Conservation (phyloP, 1,140 invertebrate species). For the Meteorus sp. region DNA sequence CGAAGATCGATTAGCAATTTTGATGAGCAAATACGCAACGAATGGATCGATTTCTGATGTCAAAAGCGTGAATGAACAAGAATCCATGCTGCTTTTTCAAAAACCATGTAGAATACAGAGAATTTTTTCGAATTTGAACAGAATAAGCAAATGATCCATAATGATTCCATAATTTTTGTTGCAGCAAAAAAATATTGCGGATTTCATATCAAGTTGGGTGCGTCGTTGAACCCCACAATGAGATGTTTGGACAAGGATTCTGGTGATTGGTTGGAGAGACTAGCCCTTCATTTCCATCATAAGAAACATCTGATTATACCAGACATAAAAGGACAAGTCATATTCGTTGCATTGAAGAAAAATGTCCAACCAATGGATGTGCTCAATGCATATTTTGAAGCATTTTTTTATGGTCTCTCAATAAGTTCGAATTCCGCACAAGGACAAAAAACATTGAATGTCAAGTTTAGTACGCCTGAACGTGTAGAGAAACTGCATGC, state of each 20-base stretch:
- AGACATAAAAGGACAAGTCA: slow-evolving; percentile 47
- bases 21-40: slow-evolving; percentile 66
- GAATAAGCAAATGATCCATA: slow-evolving; percentile 19
- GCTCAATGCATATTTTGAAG: slow-evolving; percentile 62
- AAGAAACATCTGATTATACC: slow-evolving; percentile 58
- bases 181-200: slow-evolving; percentile 59
- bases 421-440: background rate
- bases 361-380: slow-evolving; percentile 50
- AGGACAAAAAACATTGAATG: background rate
- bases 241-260: slow-evolving; percentile 35
- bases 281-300: slow-evolving; percentile 48
- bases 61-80: slow-evolving; percentile 60
- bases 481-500: background rate
- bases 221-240: slow-evolving; percentile 59
- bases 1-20: slow-evolving; percentile 70
- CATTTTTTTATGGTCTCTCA: slow-evolving; percentile 48
- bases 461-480: background rate
- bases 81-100: slow-evolving; percentile 63
- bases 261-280: slow-evolving; percentile 38
- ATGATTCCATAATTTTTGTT: slow-evolving; percentile 35
- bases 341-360: slow-evolving; percentile 58
- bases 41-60: slow-evolving; percentile 58
- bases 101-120: slow-evolving; percentile 52
- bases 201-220: slow-evolving; percentile 59
- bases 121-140: slow-evolving; percentile 45